phyloP scores from a whole-genome alignment of 2,797 vertebrate species.

The Ataeniobius toweri region DNA sequence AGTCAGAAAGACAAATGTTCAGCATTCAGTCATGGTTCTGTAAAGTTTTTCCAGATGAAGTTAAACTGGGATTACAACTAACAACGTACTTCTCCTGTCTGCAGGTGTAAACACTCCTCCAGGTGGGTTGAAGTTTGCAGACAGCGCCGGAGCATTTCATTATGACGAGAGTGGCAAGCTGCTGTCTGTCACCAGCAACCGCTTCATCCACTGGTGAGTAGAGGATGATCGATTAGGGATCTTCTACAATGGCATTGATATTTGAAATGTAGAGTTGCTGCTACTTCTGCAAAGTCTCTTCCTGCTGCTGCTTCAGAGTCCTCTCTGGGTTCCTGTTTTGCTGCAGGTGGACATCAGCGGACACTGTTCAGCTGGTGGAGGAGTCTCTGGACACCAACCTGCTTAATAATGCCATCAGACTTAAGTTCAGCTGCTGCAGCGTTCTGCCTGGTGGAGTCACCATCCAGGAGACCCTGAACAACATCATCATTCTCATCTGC shows the following conservation, averaged over 20 bases:
- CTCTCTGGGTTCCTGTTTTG: background rate
- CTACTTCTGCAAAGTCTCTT: background rate
- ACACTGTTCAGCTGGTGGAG: constrained; percentile 88
- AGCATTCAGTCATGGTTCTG: background rate
- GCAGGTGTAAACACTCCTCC: constrained; percentile 16
- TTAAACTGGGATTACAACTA: background rate
- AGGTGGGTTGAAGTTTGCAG: constrained; percentile 65
- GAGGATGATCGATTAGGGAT: background rate
- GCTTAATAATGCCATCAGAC: constrained; percentile 85
- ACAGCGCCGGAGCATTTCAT: constrained; percentile 86
- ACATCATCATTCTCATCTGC: constrained; percentile 85
- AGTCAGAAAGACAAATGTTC: background rate
- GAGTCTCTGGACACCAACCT: constrained; percentile 90
- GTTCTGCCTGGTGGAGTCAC: constrained; percentile 87
- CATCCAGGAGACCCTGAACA: constrained; percentile 88
- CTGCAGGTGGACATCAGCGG: constrained; percentile 86
- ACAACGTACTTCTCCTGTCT: background rate
- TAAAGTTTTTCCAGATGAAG: background rate
- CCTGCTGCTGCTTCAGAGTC: background rate
- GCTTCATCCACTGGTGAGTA: constrained; percentile 77
- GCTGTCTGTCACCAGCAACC: constrained; percentile 84
- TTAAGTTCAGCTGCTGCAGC: constrained; percentile 84
- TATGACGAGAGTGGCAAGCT: constrained; percentile 86
- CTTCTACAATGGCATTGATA: background rate
- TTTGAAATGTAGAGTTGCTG: background rate